phyloP scores from a whole-genome alignment of 2,888 invertebrate genomes.

The Oscheius myriophilus region DNA sequence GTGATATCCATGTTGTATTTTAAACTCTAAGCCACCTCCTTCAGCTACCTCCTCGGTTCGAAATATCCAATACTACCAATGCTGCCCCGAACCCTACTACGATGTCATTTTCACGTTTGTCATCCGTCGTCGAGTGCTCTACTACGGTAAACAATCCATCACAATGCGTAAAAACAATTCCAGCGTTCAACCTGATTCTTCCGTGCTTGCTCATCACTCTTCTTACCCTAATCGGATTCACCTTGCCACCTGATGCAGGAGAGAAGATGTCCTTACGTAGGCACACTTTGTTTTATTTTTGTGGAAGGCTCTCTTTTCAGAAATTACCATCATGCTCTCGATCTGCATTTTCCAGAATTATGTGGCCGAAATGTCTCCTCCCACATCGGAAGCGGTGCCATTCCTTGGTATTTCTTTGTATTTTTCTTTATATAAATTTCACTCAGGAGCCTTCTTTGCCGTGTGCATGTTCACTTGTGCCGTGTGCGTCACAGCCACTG shows the following conservation, averaged over 20 bases:
- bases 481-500: conserved; percentile 55
- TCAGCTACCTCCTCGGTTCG: conserved; percentile 42
- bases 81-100: conserved; percentile 60
- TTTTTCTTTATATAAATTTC: neutral
- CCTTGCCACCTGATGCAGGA: conserved; percentile 61
- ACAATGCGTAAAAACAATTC: conserved; percentile 17
- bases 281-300: conserved; percentile 17
- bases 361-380: conserved; percentile 61
- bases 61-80: conserved; percentile 51
- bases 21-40: too few relatives aligned
- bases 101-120: conserved; percentile 76
- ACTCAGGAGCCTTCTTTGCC: conserved; percentile 55
- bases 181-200: conserved; percentile 91
- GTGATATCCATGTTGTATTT: too few relatives aligned
- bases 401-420: conserved; percentile 43
- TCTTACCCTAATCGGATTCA: conserved; percentile 73
- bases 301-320: conserved; percentile 26
- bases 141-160: conserved; percentile 80
- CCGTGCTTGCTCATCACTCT: conserved; percentile 77
- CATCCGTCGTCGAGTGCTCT: conserved; percentile 92
- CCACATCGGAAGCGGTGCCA: conserved; percentile 60
- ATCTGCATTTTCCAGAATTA: conserved; percentile 65
- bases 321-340: conserved; percentile 63
- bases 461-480: conserved; percentile 60
- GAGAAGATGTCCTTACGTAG: conserved; percentile 63